Base-by-base conservation (phyloP, 2,797 vertebrate genomes). In the Cryptoblepharus egeriae region DNA sequence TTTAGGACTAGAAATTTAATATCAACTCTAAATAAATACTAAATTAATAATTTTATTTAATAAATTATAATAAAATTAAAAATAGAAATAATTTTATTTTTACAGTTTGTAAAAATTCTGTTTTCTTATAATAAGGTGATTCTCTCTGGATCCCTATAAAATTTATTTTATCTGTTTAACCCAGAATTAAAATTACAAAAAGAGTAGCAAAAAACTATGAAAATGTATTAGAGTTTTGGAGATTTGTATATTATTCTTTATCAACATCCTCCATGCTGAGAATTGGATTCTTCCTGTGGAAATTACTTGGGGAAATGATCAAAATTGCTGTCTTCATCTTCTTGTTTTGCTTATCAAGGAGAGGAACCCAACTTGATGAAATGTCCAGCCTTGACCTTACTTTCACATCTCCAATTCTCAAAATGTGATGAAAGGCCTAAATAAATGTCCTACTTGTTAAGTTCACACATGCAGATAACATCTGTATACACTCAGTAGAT, bases 1-100 rank as follows among this genome's bases (percentile, higher is more conserved):
- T 32, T 58, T 80, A 86, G 90, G 71, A 84, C 91, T 80, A 0
- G 0, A 73, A 93, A 68, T 39, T 65, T n/a, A n/a, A n/a, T n/a
- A n/a, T n/a, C n/a, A n/a, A n/a, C n/a, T n/a, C n/a, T n/a, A n/a
- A n/a, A 18, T 10, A 20, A 57, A 57, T 18, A 18, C 3, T 57
- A 57, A 57, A 49, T 49, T 9, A 89, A n/a, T 76, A 49, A 82
- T 30, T 75, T 28, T 5, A 60, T 76, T 88, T 77, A 87, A 88
- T 85, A 82, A 49, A n/a, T n/a, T n/a, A n/a, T n/a, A n/a, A n/a
- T n/a, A n/a, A n/a, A n/a, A n/a, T n/a, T n/a, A n/a, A n/a, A n/a
- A n/a, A n/a, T n/a, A n/a, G n/a, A n/a, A 89, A n/a, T 76, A 49
- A 82, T 30, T 75, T 28, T 5, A 60, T 76, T 88, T 77, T 85